Conservation (phyloP, 2,113 vertebrate species). For the Brachyhypopomus occidentalis region DNA sequence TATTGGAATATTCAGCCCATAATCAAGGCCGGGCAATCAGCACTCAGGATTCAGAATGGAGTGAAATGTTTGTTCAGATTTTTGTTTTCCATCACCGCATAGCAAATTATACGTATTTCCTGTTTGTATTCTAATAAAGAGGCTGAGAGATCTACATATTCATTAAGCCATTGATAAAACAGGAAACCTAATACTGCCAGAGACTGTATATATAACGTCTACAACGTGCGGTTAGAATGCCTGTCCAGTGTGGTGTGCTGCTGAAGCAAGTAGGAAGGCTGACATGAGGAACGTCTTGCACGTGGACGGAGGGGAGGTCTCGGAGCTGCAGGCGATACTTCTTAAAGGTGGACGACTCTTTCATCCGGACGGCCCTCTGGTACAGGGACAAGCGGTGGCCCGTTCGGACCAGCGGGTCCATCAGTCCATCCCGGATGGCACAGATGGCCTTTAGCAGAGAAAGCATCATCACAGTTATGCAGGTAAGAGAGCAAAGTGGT, state of each 20-base stretch:
- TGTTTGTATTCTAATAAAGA: no score
- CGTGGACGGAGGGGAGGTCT: slow-evolving; percentile 75
- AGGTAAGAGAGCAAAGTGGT: neutral
- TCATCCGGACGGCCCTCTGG: slow-evolving; percentile 85
- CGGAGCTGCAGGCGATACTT: slow-evolving; percentile 71
- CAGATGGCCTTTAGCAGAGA: slow-evolving; percentile 74
- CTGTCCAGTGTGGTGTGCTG: neutral
- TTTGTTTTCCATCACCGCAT: no score
- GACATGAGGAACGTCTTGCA: slow-evolving; percentile 87
- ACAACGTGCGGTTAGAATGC: no score
- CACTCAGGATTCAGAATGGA: neutral
- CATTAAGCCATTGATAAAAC: no score
- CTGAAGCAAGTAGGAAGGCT: slow-evolving; percentile 49
- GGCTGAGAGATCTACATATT: no score
- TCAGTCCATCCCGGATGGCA: slow-evolving; percentile 81
- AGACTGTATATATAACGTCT: no score
- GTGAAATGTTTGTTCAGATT: no score
- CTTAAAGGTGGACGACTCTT: slow-evolving; percentile 80
- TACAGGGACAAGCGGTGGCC: slow-evolving; percentile 87
- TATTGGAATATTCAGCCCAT: neutral
- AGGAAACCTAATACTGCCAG: no score
- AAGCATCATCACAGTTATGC: neutral
- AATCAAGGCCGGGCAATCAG: neutral
- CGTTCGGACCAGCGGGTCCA: slow-evolving; percentile 82
- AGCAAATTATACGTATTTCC: no score